Evolutionary conservation across 2,797 vertebrate species (phyloP).

Genomic region (Margarornis squamiger): DNA sequence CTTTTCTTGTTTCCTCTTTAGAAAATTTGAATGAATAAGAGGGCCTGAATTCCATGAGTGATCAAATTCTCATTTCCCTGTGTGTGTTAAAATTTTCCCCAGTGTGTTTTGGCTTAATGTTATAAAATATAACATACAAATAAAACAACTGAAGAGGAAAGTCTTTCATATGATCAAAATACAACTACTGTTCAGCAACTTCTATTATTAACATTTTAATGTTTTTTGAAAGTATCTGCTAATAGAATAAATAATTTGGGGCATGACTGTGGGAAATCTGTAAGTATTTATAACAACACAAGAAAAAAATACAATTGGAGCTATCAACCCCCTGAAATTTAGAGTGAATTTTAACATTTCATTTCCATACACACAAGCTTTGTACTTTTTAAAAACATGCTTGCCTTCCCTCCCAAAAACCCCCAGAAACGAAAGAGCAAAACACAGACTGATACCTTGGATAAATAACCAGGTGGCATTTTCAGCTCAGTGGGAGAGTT

Average conservation of each 20-base stretch:
- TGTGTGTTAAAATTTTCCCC: neutral
- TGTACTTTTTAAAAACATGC: neutral
- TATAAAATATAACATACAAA: neutral
- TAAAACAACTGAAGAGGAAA: neutral
- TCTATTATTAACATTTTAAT: neutral
- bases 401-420: neutral
- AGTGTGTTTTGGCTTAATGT: neutral
- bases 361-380: neutral
- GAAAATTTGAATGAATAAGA: conserved; percentile 51
- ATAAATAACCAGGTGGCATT: neutral
- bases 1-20: conserved; percentile 44
- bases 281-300: neutral
- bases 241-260: neutral
- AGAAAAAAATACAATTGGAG: neutral
- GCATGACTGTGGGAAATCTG: neutral
- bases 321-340: neutral
- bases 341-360: neutral
- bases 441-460: neutral
- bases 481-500: neutral
- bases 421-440: neutral
- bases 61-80: conserved; percentile 5
- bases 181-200: neutral
- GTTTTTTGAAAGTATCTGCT: neutral
- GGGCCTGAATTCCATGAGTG: neutral
- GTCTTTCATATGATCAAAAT: neutral